Percentiles rank a stretch among this genome's conserved stretches.
Conservation (phyloP, 2,888 invertebrate species). For the Phyllotreta cruciferae region DNA sequence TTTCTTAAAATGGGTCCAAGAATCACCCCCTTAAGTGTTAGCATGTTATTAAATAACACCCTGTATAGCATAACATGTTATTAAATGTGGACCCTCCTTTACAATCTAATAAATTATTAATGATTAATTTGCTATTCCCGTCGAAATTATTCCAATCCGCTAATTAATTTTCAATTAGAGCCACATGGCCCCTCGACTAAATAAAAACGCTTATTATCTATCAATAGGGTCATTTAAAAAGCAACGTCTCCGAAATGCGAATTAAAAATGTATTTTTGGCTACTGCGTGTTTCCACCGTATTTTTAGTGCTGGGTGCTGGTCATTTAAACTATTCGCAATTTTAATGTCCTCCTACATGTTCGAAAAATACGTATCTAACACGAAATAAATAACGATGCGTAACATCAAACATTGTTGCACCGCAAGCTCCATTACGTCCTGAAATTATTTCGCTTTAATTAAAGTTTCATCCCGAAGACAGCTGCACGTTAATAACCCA, state of each 20-base stretch:
- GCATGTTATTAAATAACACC: too few relatives aligned
- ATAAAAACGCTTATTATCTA: slow-evolving; percentile 15
- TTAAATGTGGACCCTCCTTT: too few relatives aligned
- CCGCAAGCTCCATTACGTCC: slow-evolving; percentile 8
- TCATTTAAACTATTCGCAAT: slow-evolving; percentile 45
- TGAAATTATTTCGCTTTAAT: slow-evolving; percentile 3
- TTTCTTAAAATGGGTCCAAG: too few relatives aligned
- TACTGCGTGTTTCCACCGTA: slow-evolving; percentile 39
- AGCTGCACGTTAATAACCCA: slow-evolving; percentile 3
- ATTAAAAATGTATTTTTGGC: slow-evolving; percentile 39
- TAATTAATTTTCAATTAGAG: neutral
- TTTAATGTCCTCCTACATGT: slow-evolving; percentile 44
- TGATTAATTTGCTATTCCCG: too few relatives aligned
- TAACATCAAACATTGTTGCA: neutral
- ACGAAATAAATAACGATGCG: slow-evolving; percentile 9
- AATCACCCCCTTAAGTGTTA: too few relatives aligned
- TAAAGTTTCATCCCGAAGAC: neutral
- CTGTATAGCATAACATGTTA: too few relatives aligned
- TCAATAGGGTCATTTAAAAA: slow-evolving; percentile 7
- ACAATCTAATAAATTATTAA: too few relatives aligned
- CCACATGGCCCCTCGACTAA: neutral
- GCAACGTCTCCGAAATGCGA: slow-evolving; percentile 15
- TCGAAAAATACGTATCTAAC: slow-evolving; percentile 8
- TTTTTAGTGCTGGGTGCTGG: slow-evolving; percentile 44
- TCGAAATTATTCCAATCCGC: too few relatives aligned